A percentile compares a stretch with the other conserved stretches of the same genome.
phyloP scores from a whole-genome alignment of 2,888 invertebrate genomes.

The Hirtodrosophila confusa region DNA sequence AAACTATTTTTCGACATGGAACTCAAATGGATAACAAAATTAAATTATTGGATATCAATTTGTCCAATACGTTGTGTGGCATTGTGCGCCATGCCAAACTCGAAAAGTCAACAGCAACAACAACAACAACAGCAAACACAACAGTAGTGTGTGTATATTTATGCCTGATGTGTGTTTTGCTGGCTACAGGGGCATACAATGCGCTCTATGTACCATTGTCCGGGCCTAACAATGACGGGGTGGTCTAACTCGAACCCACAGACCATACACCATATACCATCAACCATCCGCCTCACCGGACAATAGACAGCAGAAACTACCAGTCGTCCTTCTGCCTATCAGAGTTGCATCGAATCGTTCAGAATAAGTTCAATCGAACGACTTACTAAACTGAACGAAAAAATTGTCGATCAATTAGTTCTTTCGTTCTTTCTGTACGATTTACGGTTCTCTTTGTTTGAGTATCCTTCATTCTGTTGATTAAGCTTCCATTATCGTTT shows the following conservation, averaged over 20 bases:
- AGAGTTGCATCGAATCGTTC: too few relatives aligned
- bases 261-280: constrained; percentile 14
- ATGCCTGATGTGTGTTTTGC: constrained; percentile 22
- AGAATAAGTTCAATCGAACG: neutral
- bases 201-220: constrained; percentile 68
- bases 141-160: constrained; percentile 32
- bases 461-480: too few relatives aligned
- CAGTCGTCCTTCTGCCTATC: constrained; percentile 10
- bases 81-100: constrained; percentile 66
- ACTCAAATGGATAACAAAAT: constrained; percentile 77
- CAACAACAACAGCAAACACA: constrained; percentile 32
- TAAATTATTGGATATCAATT: constrained; percentile 80
- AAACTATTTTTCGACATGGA: constrained; percentile 72
- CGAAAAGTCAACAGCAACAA: constrained; percentile 76
- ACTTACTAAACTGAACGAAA: too few relatives aligned
- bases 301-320: constrained; percentile 57
- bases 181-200: constrained; percentile 54
- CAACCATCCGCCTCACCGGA: constrained; percentile 46
- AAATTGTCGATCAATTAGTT: too few relatives aligned
- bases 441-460: too few relatives aligned
- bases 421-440: too few relatives aligned
- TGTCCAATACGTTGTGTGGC: constrained; percentile 57
- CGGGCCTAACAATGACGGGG: constrained; percentile 68
- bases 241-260: constrained; percentile 43
- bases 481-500: too few relatives aligned